phyloP scores from a whole-genome alignment of 2,113 vertebrate genomes.

The Bujurquina vittata region DNA sequence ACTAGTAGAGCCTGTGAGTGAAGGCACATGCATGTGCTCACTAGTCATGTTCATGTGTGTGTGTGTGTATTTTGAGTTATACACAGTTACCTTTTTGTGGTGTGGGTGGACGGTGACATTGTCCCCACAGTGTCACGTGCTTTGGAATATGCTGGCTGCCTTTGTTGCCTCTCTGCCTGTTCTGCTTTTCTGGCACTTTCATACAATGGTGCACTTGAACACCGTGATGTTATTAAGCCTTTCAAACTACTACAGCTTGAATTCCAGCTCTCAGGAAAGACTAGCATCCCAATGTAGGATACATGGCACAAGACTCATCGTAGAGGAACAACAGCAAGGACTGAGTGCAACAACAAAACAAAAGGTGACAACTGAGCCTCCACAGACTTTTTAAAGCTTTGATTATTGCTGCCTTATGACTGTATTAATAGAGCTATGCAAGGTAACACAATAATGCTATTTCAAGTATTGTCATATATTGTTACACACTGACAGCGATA shows the following conservation, averaged over 20 bases:
- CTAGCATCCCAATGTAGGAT: slow-evolving; percentile 72
- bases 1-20: slow-evolving; percentile 27
- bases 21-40: slow-evolving; percentile 40
- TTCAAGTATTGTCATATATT: neutral
- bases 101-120: slow-evolving; percentile 76
- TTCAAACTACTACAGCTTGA: slow-evolving; percentile 78
- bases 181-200: slow-evolving; percentile 87
- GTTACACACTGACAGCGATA: neutral
- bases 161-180: slow-evolving; percentile 79
- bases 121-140: slow-evolving; percentile 79
- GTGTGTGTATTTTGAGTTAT: slow-evolving; percentile 61
- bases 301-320: slow-evolving; percentile 72
- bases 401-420: neutral
- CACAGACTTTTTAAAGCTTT: slow-evolving; percentile 9
- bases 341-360: slow-evolving; percentile 51
- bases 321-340: slow-evolving; percentile 59
- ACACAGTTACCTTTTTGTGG: slow-evolving; percentile 73
- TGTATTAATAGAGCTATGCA: slow-evolving; percentile 8
- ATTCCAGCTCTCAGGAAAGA: slow-evolving; percentile 77
- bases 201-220: slow-evolving; percentile 82
- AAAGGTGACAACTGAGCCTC: slow-evolving; percentile 60
- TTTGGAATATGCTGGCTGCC: slow-evolving; percentile 84
- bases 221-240: slow-evolving; percentile 79
- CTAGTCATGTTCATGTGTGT: neutral
- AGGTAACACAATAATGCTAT: slow-evolving; percentile 13